Evolutionary conservation across 2,888 invertebrate species (phyloP).

Genomic region (Periphyllus acericola): DNA sequence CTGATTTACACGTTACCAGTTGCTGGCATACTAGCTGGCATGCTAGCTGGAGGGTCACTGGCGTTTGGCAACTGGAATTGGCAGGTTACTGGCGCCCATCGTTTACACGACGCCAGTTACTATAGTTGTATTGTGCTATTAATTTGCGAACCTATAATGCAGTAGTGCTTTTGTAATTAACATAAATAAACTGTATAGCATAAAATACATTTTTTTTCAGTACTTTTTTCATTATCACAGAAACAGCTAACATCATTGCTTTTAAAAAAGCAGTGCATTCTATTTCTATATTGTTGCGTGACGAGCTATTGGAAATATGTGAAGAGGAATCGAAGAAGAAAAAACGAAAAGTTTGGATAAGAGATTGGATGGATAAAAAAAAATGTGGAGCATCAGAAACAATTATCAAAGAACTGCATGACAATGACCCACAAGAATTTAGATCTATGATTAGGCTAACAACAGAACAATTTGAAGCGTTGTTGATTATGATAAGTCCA

Average conservation of each 20-base stretch:
- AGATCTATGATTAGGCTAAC: not conserved
- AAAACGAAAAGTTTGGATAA: too few species aligned
- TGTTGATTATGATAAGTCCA: slow-evolving; percentile 15
- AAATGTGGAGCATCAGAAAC: slow-evolving; percentile 24
- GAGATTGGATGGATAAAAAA: too few species aligned
- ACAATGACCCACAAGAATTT: slow-evolving; percentile 35
- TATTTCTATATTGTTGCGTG: not conserved
- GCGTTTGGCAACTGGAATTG: too few species aligned
- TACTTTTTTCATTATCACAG: not conserved
- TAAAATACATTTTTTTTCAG: not conserved
- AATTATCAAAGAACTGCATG: slow-evolving; percentile 25
- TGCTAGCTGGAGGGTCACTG: too few species aligned
- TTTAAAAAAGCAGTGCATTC: not conserved
- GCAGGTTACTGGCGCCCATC: not conserved
- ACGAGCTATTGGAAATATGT: not conserved
- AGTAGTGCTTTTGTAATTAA: not conserved
- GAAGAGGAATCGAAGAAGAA: too few species aligned
- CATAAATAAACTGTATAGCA: not conserved
- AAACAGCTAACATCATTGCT: not conserved
- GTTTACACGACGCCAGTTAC: not conserved
- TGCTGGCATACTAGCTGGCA: too few species aligned
- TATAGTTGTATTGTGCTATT: not conserved
- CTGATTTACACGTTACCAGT: not conserved
- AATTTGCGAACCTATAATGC: not conserved
- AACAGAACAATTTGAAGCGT: not conserved